These are phyloP conservation scores for Melanocharis versteri DNA, from an alignment of 2,113 vertebrate genomes.

Conservation along the genomic window DNA sequence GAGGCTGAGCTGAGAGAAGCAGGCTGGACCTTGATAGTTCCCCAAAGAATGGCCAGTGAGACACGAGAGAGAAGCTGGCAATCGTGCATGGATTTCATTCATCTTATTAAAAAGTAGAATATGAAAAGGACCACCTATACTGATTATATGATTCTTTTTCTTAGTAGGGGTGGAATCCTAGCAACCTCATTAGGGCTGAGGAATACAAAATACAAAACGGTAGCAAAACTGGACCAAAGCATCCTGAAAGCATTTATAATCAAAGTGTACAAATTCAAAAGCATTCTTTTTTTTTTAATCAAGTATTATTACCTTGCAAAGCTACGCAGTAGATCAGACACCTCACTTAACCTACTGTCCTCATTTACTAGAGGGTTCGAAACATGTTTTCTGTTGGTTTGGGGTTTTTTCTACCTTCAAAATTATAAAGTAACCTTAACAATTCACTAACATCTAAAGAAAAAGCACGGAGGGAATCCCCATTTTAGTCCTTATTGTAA, in stretches of 20 bases:
- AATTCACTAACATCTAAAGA: background rate
- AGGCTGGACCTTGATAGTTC: background rate
- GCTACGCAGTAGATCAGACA: background rate
- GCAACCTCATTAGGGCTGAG: background rate
- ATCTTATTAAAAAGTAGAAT: background rate
- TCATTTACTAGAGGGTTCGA: background rate
- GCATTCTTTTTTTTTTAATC: background rate
- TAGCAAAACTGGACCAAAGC: background rate
- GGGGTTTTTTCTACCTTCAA: background rate
- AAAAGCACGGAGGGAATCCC: background rate
- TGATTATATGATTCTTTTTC: background rate
- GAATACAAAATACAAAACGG: constrained; percentile 3
- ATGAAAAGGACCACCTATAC: background rate
- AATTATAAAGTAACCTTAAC: background rate
- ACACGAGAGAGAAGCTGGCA: background rate
- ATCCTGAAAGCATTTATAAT: background rate
- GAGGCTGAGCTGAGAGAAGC: background rate
- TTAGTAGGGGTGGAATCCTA: background rate
- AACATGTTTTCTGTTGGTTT: background rate
- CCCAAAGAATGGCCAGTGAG: background rate
- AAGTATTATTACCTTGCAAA: background rate
- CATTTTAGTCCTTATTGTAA: background rate
- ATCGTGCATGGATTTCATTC: background rate
- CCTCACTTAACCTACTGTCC: background rate
- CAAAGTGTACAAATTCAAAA: background rate